Conservation (phyloP, 2,113 vertebrate species). For the Candoia aspera region DNA sequence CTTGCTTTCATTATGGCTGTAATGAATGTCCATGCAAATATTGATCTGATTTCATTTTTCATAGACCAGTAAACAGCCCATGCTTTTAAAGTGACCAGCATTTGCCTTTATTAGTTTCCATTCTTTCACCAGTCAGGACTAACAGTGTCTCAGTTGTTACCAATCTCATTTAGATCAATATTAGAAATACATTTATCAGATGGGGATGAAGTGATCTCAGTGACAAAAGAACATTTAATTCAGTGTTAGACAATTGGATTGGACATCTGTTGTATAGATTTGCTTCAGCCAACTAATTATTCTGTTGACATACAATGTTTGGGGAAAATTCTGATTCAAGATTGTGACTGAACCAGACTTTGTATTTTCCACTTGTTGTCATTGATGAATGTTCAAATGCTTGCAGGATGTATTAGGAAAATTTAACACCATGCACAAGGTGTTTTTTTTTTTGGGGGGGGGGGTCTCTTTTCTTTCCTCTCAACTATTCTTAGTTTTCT, state of each 20-base stretch:
- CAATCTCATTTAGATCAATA: background rate
- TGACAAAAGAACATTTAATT: background rate
- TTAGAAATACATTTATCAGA: background rate
- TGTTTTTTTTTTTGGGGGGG: too few species aligned
- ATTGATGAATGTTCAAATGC: background rate
- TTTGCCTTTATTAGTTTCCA: background rate
- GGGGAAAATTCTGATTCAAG: background rate
- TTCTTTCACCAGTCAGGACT: background rate
- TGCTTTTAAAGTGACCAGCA: background rate
- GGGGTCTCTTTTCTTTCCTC: background rate
- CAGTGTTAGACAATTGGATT: background rate
- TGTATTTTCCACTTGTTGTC: background rate
- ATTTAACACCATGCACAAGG: background rate
- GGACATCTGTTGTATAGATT: background rate
- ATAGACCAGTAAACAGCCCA: background rate
- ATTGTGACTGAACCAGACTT: background rate
- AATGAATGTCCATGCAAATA: background rate
- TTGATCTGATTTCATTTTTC: background rate
- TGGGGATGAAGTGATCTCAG: background rate
- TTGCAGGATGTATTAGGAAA: background rate
- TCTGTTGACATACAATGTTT: background rate
- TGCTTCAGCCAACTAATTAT: background rate
- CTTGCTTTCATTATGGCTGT: background rate
- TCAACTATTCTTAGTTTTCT: background rate
- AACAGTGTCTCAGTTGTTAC: background rate